Percentiles rank a stretch among this genome's conserved stretches.
Conservation (phyloP, 2,113 vertebrate species). For the Calidris pugnax region DNA sequence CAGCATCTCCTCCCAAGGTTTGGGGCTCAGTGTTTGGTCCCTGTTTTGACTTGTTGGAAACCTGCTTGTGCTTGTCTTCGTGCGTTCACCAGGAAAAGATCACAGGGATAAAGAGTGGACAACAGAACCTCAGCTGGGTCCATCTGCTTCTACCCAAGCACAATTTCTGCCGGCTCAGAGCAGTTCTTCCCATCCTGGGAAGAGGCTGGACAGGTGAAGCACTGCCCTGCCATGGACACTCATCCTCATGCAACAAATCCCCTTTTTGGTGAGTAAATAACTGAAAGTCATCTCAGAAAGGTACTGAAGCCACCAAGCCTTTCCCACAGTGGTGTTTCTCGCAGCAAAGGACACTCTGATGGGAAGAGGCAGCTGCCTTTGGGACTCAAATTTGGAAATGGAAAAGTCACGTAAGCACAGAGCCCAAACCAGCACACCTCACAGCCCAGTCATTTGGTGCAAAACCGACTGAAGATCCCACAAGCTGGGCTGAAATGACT, state of each 20-base stretch:
- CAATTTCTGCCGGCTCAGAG: accelerated
- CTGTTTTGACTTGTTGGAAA: accelerated
- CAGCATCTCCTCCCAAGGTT: neutral
- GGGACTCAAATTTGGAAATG: neutral
- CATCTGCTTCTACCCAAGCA: neutral
- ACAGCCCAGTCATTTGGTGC: neutral
- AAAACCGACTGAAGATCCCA: neutral
- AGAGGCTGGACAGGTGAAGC: neutral
- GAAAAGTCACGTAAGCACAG: neutral
- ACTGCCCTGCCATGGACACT: neutral
- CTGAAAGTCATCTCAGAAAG: neutral
- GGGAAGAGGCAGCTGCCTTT: neutral
- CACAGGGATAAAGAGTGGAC: neutral
- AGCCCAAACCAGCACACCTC: accelerated
- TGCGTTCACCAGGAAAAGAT: neutral
- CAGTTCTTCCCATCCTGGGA: neutral
- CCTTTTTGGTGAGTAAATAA: neutral
- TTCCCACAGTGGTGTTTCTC: neutral
- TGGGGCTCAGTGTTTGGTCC: accelerated
- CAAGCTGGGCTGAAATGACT: accelerated
- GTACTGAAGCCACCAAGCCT: neutral
- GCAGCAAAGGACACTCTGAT: neutral
- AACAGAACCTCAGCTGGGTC: neutral
- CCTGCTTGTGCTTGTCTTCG: neutral
- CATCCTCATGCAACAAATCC: neutral